phyloP scores from a whole-genome alignment of 2,797 vertebrate genomes.

The Poecile montanus region DNA sequence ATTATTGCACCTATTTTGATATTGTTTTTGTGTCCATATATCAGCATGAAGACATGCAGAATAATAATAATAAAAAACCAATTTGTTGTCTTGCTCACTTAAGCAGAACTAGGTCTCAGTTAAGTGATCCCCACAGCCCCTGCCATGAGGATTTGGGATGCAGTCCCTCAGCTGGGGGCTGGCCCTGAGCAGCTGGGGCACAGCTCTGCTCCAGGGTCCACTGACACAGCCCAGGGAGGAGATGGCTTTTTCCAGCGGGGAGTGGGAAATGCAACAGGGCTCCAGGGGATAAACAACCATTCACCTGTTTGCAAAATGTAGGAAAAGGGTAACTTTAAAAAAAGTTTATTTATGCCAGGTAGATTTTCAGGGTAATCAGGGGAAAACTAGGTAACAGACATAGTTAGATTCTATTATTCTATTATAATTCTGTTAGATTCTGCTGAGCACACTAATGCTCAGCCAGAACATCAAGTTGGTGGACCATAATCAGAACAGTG shows the following conservation, averaged over 20 bases:
- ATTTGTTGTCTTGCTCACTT: background rate
- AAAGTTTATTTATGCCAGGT: background rate
- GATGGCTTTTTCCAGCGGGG: background rate
- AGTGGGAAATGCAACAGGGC: background rate
- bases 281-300: background rate
- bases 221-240: background rate
- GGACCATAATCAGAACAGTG: background rate
- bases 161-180: background rate
- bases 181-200: background rate
- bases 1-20: background rate
- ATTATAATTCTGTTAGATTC: no score
- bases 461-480: background rate
- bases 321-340: background rate
- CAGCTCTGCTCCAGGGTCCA: background rate
- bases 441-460: background rate
- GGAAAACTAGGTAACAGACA: background rate
- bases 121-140: background rate
- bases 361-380: background rate
- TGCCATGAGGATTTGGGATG: background rate
- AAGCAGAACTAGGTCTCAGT: background rate
- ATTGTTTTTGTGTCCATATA: fast-evolving
- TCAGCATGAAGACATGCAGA: background rate
- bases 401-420: background rate
- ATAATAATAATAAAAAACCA: background rate
- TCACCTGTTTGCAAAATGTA: background rate